These are phyloP conservation scores for Aplysia californica DNA, from an alignment of 1,140 invertebrate genomes.

Conservation along the genomic window DNA sequence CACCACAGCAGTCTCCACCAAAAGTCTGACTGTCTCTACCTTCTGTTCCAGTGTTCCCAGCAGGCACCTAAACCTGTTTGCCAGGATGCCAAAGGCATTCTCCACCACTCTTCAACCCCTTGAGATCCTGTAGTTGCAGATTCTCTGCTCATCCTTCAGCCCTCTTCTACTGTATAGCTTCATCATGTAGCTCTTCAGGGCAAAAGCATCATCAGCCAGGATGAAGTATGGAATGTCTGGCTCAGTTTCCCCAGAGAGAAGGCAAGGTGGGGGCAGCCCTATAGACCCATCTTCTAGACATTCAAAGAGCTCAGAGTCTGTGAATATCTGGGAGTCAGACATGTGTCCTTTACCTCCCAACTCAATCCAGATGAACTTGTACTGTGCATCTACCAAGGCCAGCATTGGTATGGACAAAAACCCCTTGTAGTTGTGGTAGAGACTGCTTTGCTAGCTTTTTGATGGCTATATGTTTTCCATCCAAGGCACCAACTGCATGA, in stretches of 20 bases:
- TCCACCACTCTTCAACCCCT: conserved; percentile 55
- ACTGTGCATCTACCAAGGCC: neutral
- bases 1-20: too few species aligned
- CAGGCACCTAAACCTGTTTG: conserved; percentile 28
- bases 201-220: neutral
- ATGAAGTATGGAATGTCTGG: neutral
- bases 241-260: too few species aligned
- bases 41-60: neutral
- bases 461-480: neutral
- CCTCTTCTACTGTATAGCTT: conserved; percentile 33
- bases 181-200: conserved; percentile 31
- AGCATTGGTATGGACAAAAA: neutral
- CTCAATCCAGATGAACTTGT: neutral
- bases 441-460: neutral
- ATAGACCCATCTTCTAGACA: neutral
- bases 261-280: neutral
- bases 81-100: conserved; percentile 58
- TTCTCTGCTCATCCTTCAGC: conserved; percentile 40
- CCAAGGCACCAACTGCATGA: neutral
- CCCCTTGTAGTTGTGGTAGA: neutral
- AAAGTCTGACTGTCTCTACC: too few species aligned
- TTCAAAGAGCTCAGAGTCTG: neutral
- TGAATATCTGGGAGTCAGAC: neutral
- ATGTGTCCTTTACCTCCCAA: neutral
- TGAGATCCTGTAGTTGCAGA: conserved; percentile 69